Base-by-base conservation (phyloP, 2,797 vertebrate genomes). In the Fundulus diaphanus region DNA sequence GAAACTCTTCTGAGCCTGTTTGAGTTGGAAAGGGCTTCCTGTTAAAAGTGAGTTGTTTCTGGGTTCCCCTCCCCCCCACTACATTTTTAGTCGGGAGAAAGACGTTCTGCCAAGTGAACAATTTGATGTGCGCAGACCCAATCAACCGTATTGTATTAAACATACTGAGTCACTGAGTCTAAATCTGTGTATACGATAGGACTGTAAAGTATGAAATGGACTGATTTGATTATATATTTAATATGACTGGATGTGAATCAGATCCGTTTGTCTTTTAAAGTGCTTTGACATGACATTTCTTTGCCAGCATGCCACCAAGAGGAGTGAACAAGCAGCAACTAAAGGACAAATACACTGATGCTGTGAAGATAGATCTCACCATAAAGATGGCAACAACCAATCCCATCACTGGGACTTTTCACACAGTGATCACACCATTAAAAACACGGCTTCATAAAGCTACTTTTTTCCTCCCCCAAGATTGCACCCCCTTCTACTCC, bases 401-500 rank as follows among this genome's bases (percentile, higher is more conserved):
- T 57, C 7, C 1, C 42, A 42, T 42, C 7, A 42, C 7, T 42
- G 42, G 1, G 11, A 7, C 42, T 42, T 42, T n/a, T n/a, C n/a
- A n/a, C 54, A 29, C 54, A 56, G 54, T 27, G 5, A 56, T 56
- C 54, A 13, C 54, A 56, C 54, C 54, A 29, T 13, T 27, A 56
- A 56, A 56, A 56, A 56, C 27, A 56, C 15, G 27, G 5, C 13
- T 56, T 56, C 7, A 29, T 27, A 56, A 56, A 56, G 27, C n/a
- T n/a, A 56, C n/a, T 0, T n/a, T n/a, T n/a, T n/a, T n/a, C 1
- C 52, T 1, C 0, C 20, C 48, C 11, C 27, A n/a, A n/a, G n/a
- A n/a, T n/a, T n/a, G n/a, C n/a, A n/a, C n/a, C n/a, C n/a, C n/a
- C n/a, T n/a, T n/a, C n/a, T n/a, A n/a, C n/a, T n/a, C n/a, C n/a